Conservation (phyloP, 2,888 invertebrate genomes). For the Clanis bilineata region DNA sequence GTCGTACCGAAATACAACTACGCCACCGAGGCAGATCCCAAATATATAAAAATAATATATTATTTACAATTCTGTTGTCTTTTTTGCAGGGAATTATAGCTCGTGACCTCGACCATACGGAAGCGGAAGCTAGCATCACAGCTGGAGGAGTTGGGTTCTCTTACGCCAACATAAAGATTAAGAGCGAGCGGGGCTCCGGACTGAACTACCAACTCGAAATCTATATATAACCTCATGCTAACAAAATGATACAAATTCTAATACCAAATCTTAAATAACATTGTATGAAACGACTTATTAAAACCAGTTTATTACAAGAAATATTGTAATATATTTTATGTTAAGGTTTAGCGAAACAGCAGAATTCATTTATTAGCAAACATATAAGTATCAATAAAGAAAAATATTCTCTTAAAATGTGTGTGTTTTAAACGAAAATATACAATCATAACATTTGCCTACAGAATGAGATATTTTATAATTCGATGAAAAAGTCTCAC, state of each 20-base stretch:
- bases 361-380: too few relatives aligned
- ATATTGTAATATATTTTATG: too few relatives aligned
- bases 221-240: conserved; percentile 51
- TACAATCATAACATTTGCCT: too few relatives aligned
- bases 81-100: conserved; percentile 68
- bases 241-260: conserved; percentile 4
- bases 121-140: conserved; percentile 58
- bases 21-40: background rate
- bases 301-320: too few relatives aligned
- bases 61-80: too few relatives aligned
- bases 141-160: conserved; percentile 74
- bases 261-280: background rate
- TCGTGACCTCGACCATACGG: conserved; percentile 72
- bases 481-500: too few relatives aligned
- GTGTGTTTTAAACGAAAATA: too few relatives aligned
- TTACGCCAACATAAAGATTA: conserved; percentile 67
- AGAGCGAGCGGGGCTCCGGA: conserved; percentile 70
- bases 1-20: too few relatives aligned
- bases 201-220: conserved; percentile 72
- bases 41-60: background rate
- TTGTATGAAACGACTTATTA: background rate
- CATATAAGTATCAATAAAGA: too few relatives aligned
- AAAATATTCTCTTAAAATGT: too few relatives aligned
- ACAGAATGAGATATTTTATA: too few relatives aligned
- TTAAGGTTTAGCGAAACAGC: too few relatives aligned